Conservation (phyloP, 2,888 invertebrate genomes). For the Thelaira solivaga region DNA sequence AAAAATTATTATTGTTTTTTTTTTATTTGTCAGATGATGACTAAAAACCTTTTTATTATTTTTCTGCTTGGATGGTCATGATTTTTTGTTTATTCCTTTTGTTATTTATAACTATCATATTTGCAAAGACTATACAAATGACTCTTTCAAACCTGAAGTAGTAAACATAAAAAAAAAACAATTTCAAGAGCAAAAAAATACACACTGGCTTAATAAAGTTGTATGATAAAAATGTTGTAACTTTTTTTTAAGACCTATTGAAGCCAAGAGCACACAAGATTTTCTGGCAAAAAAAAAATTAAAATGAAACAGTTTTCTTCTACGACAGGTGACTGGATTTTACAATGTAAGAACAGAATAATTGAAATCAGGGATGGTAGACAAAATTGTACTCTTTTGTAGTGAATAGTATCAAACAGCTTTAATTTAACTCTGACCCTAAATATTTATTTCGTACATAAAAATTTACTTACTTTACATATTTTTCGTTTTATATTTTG, state of each 20-base stretch:
- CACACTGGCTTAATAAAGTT: conserved; percentile 49
- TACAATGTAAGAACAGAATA: not conserved
- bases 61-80: conserved; percentile 39
- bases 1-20: no score
- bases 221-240: conserved; percentile 13
- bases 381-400: no score
- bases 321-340: conserved; percentile 53
- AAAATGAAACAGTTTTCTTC: not conserved
- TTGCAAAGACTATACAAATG: conserved; percentile 17
- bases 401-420: no score
- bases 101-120: conserved; percentile 29
- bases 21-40: no score
- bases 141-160: conserved; percentile 47
- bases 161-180: conserved; percentile 17
- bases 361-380: conserved; percentile 17
- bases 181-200: conserved; percentile 19
- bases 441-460: no score
- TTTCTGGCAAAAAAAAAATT: not conserved
- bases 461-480: no score
- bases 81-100: conserved; percentile 1
- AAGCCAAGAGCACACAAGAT: conserved; percentile 38
- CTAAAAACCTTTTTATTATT: conserved; percentile 35
- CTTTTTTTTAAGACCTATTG: conserved; percentile 31
- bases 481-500: no score
- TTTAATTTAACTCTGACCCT: no score